These are phyloP conservation scores for Drosophila recens DNA, from an alignment of 2,888 invertebrate species.

Conservation along the genomic window DNA sequence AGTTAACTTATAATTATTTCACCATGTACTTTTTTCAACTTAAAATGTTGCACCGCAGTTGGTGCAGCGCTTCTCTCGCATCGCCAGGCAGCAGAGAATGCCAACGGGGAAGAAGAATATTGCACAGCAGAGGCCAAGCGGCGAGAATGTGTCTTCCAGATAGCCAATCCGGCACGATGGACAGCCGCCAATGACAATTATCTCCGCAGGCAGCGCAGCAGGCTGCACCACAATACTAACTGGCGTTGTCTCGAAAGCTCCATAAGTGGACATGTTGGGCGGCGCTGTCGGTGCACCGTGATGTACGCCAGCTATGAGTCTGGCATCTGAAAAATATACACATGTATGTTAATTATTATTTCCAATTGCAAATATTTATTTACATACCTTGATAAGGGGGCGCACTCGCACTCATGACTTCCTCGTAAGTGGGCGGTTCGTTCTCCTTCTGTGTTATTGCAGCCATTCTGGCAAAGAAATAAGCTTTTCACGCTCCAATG, in stretches of 20 bases:
- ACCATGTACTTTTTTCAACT: neutral
- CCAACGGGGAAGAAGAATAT: conserved; percentile 91
- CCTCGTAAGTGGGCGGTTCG: conserved; percentile 87
- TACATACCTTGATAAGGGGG: conserved; percentile 57
- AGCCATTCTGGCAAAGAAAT: conserved; percentile 42
- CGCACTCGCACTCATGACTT: conserved; percentile 73
- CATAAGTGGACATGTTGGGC: conserved; percentile 72
- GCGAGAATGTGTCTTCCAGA: conserved; percentile 94
- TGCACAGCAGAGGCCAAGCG: conserved; percentile 91
- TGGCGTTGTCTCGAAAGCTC: conserved; percentile 86
- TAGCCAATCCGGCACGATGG: conserved; percentile 95
- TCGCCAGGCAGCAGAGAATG: conserved; percentile 93
- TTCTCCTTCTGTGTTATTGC: conserved; percentile 71
- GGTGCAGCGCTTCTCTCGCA: conserved; percentile 93
- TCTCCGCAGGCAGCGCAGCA: conserved; percentile 87
- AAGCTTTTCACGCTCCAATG: conserved; percentile 20
- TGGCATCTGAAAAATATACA: conserved; percentile 41
- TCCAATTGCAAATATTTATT: neutral
- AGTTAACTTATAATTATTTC: neutral
- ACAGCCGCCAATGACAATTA: conserved; percentile 94
- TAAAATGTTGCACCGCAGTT: conserved; percentile 94
- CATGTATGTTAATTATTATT: neutral
- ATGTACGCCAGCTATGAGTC: conserved; percentile 67
- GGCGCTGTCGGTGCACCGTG: conserved; percentile 66
- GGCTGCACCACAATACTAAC: conserved; percentile 87